These are phyloP conservation scores for Eolophus roseicapilla DNA, from an alignment of 2,113 vertebrate genomes.

Conservation along the genomic window DNA sequence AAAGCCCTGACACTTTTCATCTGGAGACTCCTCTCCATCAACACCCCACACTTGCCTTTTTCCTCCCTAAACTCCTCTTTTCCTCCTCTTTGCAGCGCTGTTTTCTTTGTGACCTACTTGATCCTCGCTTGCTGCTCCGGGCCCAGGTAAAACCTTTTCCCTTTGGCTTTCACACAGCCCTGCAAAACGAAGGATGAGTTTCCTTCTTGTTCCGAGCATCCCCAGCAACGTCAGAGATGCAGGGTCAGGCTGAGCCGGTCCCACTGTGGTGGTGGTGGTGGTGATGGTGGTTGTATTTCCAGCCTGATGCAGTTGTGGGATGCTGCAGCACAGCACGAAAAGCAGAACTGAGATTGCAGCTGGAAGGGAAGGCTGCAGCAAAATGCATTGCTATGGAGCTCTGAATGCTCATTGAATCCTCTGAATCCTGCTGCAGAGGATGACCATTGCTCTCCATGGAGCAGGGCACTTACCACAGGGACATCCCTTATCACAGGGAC, in stretches of 20 bases:
- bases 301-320: neutral
- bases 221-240: neutral
- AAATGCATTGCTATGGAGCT: fast-evolving
- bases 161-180: neutral
- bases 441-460: neutral
- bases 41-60: neutral
- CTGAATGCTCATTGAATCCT: neutral
- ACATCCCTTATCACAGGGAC: too few species aligned
- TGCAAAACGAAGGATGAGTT: neutral
- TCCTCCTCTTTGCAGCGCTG: slow-evolving; percentile 73
- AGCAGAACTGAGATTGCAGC: neutral
- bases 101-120: slow-evolving; percentile 93
- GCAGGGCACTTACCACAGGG: neutral
- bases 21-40: neutral
- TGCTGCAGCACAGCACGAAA: neutral
- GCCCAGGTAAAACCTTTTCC: slow-evolving; percentile 77
- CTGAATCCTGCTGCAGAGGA: neutral
- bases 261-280: too few species aligned
- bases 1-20: neutral
- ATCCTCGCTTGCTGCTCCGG: slow-evolving; percentile 88
- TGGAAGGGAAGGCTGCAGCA: neutral
- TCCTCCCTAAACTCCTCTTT: neutral
- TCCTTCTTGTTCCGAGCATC: neutral
- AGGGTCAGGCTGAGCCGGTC: neutral
- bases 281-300: neutral